Percentiles rank a stretch among this genome's conserved stretches.
These are phyloP conservation scores for Schrankia costaestrigalis DNA, from an alignment of 2,888 invertebrate species.

Conservation along the genomic window DNA sequence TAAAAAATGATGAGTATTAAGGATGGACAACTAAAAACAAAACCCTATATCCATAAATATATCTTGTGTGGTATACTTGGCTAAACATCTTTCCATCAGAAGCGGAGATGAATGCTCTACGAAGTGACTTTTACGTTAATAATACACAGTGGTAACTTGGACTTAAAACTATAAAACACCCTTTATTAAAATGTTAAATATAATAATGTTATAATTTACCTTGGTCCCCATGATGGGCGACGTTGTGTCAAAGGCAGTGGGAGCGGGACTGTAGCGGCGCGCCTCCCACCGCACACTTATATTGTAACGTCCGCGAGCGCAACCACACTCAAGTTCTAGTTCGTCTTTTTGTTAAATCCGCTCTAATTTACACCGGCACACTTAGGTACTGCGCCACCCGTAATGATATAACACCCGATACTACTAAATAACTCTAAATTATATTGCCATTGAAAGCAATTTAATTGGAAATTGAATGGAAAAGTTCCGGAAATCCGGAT, in stretches of 20 bases:
- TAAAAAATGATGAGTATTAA: conserved; percentile 1
- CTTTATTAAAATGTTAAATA: conserved; percentile 8
- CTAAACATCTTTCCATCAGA: too few relatives aligned
- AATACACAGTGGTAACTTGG: too few relatives aligned
- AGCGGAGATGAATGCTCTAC: too few relatives aligned
- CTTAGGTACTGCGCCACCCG: conserved; percentile 21
- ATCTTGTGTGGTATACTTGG: too few relatives aligned
- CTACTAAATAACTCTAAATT: conserved; percentile 20
- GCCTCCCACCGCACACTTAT: conserved; percentile 53
- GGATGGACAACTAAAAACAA: background rate
- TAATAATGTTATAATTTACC: conserved; percentile 45
- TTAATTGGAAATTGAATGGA: conserved; percentile 32
- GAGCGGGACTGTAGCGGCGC: conserved; percentile 64
- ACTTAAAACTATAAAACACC: too few relatives aligned
- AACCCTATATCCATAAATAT: too few relatives aligned
- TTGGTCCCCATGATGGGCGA: conserved; percentile 64
- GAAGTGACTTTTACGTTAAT: too few relatives aligned
- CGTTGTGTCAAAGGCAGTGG: conserved; percentile 53
- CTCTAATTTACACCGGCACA: conserved; percentile 30
- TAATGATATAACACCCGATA: conserved; percentile 47
- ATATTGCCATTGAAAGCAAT: conserved; percentile 29
- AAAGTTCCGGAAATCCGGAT: conserved; percentile 33
- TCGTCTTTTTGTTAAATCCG: conserved; percentile 36
- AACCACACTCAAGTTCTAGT: conserved; percentile 25
- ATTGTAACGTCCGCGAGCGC: conserved; percentile 45